phyloP scores from a whole-genome alignment of 2,888 invertebrate species.

The Rhogogaster chlorosoma region DNA sequence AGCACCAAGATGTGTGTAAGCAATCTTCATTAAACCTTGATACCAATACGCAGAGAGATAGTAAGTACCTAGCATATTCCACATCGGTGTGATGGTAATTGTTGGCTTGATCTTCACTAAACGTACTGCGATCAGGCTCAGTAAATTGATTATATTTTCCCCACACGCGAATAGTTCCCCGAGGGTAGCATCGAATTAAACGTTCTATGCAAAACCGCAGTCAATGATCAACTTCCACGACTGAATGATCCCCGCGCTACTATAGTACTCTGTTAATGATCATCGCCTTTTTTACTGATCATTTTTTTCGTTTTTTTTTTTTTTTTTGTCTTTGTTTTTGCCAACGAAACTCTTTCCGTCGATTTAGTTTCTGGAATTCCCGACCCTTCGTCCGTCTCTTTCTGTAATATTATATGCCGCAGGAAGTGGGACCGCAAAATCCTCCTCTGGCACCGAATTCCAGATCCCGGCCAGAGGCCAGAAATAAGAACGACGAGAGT shows the following conservation, averaged over 20 bases:
- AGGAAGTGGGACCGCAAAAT: conserved; percentile 32
- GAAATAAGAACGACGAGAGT: not conserved
- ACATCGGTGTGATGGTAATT: not conserved
- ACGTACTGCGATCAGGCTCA: not conserved
- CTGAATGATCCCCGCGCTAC: not conserved
- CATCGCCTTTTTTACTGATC: not conserved
- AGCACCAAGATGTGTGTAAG: not conserved
- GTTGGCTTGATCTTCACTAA: not conserved
- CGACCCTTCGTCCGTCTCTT: not conserved
- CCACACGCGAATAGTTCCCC: not conserved
- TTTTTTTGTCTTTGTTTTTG: not conserved
- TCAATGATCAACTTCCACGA: not conserved
- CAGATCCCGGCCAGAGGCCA: not conserved
- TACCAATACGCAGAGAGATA: not conserved
- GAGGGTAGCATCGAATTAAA: not conserved
- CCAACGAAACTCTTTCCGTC: not conserved
- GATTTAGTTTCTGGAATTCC: not conserved
- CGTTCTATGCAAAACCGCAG: not conserved
- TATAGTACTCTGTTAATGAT: not conserved
- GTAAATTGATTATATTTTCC: conserved; percentile 27
- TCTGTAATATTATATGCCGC: not conserved
- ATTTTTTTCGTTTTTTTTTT: not conserved
- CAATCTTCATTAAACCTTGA: conserved; percentile 16
- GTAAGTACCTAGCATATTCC: not conserved
- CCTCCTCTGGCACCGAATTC: not conserved